phyloP scores from a whole-genome alignment of 2,113 vertebrate species.

The Pseudorectes ferrugineus region DNA sequence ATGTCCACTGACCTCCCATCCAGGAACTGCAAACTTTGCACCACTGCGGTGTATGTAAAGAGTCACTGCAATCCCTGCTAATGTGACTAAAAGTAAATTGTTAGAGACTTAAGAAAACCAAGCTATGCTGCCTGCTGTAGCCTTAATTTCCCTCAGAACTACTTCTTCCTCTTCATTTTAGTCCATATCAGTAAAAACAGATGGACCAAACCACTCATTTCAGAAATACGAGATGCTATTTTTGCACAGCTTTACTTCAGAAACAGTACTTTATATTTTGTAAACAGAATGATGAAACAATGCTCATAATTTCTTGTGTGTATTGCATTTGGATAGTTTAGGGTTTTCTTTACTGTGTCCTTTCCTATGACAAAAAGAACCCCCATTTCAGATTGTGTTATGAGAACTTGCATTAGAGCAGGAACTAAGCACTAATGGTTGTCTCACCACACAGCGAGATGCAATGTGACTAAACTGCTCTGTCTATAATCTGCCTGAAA shows the following conservation, averaged over 20 bases:
- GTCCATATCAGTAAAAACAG: not conserved
- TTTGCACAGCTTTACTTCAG: not conserved
- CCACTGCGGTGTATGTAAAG: not conserved
- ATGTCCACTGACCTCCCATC: not conserved
- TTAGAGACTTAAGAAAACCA: not conserved
- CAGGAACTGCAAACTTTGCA: not conserved
- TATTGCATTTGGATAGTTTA: not conserved
- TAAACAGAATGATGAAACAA: not conserved
- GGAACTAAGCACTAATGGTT: not conserved
- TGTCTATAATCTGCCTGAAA: not conserved
- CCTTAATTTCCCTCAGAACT: not conserved
- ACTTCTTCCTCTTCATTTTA: not conserved
- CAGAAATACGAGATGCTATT: rapidly evolving
- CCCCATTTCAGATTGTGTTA: not conserved
- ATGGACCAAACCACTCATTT: not conserved
- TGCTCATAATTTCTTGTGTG: not conserved
- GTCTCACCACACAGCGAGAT: not conserved
- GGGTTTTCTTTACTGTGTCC: not conserved
- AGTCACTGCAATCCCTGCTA: not conserved
- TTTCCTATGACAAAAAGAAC: not conserved
- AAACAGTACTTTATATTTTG: not conserved
- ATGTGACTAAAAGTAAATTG: not conserved
- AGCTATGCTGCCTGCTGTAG: not conserved
- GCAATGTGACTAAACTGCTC: not conserved
- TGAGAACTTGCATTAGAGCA: not conserved